phyloP scores from a whole-genome alignment of 2,888 invertebrate species.

The Petrolisthes manimaculis region DNA sequence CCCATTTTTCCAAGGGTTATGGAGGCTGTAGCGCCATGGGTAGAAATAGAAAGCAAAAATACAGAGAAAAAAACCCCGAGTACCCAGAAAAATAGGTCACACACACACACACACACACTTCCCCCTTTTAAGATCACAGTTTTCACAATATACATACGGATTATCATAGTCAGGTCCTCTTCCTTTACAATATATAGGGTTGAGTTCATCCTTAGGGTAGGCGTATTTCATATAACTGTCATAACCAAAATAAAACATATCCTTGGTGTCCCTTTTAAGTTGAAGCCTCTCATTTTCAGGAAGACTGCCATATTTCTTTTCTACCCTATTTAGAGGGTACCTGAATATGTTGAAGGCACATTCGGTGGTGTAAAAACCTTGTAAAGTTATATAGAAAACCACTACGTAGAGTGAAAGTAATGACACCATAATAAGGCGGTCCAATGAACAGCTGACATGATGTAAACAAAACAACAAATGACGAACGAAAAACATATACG shows the following conservation, averaged over 20 bases:
- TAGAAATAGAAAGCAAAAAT: too few species aligned
- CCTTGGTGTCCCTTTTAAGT: slow-evolving; percentile 70
- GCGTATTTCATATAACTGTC: slow-evolving; percentile 77
- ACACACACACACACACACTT: too few species aligned
- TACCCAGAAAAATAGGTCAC: too few species aligned
- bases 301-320: slow-evolving; percentile 57
- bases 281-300: slow-evolving; percentile 52
- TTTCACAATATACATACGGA: slow-evolving; percentile 72
- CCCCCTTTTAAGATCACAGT: too few species aligned
- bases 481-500: not conserved
- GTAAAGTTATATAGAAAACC: not conserved
- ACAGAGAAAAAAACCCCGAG: too few species aligned
- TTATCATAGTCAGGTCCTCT: slow-evolving; percentile 76
- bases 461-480: slow-evolving; percentile 13
- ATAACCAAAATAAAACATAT: slow-evolving; percentile 76
- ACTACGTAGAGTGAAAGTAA: slow-evolving; percentile 16
- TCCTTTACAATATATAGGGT: slow-evolving; percentile 76
- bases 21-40: too few species aligned
- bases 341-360: slow-evolving; percentile 63
- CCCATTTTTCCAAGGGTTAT: too few species aligned
- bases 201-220: slow-evolving; percentile 76
- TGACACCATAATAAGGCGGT: slow-evolving; percentile 1
- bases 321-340: slow-evolving; percentile 48
- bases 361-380: slow-evolving; percentile 23
- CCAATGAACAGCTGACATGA: slow-evolving; percentile 4